Base-by-base conservation (phyloP, 2,888 invertebrate genomes). In the Oxyscelio sp. region DNA sequence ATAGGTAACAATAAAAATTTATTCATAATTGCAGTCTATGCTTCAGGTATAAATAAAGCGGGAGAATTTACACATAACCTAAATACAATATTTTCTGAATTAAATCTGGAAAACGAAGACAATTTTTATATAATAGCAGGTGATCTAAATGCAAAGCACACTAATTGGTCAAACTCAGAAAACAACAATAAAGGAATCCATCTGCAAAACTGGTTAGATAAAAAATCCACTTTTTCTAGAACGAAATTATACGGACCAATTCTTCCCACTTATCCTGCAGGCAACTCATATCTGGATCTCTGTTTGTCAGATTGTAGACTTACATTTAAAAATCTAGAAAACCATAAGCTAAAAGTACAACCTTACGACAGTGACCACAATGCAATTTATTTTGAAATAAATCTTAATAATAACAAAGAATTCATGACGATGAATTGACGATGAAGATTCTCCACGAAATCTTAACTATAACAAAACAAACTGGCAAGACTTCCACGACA, bases 81-180 rank as follows among this genome's bases (percentile, higher is more conserved):
- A n/a, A 27, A 70, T n/a, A 6, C 45, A 15, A 11, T 75, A 11
- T 83, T 83, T 22, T 11, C 45, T 0, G 45, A 40, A 9, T 15
- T 79, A 8, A 79, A 75, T 2, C 22, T 85, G 24, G 27, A 52
- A 4, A 15, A 63, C 0, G 6, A 50, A 0, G 2, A 74, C 0
- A 85, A 82, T 15, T 74, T 11, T 13, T 85, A 71, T 19, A 45
- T 83, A 9, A 1, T 85, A n/a, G 81, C 71, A 0, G 85, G 83
- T 0, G 85, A 83, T 17, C 17, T 81, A 0, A 85, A 85, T 19
- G 83, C 78, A 0, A 80, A 80, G 13, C 79, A 83, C 9, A 0
- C 21, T 0, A 15, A 27, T 1, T 85, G 85, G 70, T 40, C 45
- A 31, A 79, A 75, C 5, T 0, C 0, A 0, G 9, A 13, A 9